Evolutionary conservation across 2,888 invertebrate genomes (phyloP).

Genomic region (Nomada ruficornis): DNA sequence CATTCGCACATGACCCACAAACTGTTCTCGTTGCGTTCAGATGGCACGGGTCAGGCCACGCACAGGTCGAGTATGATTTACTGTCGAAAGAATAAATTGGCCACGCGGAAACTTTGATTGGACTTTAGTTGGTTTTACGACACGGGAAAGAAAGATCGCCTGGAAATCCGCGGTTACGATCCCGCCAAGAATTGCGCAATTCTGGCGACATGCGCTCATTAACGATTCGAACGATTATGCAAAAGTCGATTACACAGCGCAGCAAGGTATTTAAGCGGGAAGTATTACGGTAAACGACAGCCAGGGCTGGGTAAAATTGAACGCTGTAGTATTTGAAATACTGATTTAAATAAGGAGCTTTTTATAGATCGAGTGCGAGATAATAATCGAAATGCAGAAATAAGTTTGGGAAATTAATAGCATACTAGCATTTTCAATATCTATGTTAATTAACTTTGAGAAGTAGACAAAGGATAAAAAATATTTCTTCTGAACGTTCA

Average conservation of each 20-base stretch:
- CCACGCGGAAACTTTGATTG: conserved; percentile 43
- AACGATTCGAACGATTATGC: conserved; percentile 31
- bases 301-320: no score
- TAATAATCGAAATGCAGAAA: no score
- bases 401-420: background rate
- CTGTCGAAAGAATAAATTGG: conserved; percentile 39
- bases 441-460: no score
- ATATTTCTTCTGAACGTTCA: no score
- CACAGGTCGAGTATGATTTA: conserved; percentile 51
- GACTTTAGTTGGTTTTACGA: conserved; percentile 30
- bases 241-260: conserved; percentile 21
- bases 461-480: no score
- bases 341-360: background rate
- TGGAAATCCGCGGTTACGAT: background rate
- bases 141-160: background rate
- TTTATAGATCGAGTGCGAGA: no score
- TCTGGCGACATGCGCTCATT: conserved; percentile 9
- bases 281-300: no score
- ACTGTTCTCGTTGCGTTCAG: conserved; percentile 36
- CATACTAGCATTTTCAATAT: background rate
- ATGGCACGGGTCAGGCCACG: conserved; percentile 26
- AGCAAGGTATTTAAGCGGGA: background rate
- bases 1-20: conserved; percentile 65
- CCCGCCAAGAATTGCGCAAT: conserved; percentile 30
- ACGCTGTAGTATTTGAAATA: background rate